These are phyloP conservation scores for Leptatherina wallacei DNA, from an alignment of 2,797 vertebrate species.

Conservation along the genomic window DNA sequence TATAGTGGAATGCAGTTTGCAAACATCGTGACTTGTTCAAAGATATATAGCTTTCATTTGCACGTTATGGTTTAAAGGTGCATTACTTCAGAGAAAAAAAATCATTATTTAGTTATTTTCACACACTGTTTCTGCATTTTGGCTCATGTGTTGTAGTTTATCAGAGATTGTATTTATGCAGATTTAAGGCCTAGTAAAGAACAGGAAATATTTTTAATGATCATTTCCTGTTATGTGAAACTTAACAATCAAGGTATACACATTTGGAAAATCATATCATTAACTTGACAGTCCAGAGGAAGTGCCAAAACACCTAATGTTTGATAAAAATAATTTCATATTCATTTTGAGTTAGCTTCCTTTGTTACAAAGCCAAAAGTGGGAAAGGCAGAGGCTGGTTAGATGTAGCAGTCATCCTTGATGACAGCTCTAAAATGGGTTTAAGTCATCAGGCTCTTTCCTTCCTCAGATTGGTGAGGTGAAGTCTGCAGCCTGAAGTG, in stretches of 20 bases:
- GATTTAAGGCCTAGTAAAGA: background rate
- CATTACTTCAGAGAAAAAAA: background rate
- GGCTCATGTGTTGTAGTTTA: background rate
- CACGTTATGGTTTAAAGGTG: background rate
- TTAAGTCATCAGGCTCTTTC: constrained; percentile 18
- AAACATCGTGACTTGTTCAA: no score
- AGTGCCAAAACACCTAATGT: background rate
- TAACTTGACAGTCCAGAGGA: background rate
- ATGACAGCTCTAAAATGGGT: constrained; percentile 31
- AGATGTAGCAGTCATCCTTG: constrained; percentile 17
- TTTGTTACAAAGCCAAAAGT: background rate
- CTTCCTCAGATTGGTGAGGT: constrained; percentile 29
- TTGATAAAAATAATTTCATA: constrained; percentile 5
- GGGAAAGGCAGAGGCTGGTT: constrained; percentile 17
- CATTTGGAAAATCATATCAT: background rate
- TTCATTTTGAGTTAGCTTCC: background rate
- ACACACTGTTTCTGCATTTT: background rate
- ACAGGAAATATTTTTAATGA: background rate
- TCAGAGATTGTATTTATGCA: background rate
- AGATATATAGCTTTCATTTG: no score
- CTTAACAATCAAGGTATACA: background rate
- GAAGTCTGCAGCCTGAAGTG: constrained; percentile 43
- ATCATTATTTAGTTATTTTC: background rate
- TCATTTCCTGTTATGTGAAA: no score
- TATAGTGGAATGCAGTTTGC: no score